Evolutionary conservation across 2,888 invertebrate genomes (phyloP).

Genomic region (Andrena minutula): DNA sequence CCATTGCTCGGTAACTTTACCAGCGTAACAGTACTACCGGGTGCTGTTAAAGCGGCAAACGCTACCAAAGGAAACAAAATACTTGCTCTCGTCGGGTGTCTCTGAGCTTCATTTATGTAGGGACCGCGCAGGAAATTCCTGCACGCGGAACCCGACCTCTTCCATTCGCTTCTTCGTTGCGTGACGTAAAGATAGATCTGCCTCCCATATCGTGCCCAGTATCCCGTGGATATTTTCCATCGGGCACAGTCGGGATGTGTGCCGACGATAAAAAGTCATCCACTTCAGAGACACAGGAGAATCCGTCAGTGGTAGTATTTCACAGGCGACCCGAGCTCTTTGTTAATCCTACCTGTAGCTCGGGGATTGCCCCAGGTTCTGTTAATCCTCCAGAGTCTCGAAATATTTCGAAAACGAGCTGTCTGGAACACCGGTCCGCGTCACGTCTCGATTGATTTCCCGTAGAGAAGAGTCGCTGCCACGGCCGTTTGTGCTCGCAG

Average conservation of each 20-base stretch:
- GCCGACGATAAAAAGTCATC: too few species aligned
- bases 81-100: conserved; percentile 37
- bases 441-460: conserved; percentile 46
- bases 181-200: neutral
- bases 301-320: neutral
- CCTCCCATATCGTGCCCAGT: neutral
- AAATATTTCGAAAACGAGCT: conserved; percentile 48
- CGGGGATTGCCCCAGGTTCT: conserved; percentile 14
- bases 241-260: too few species aligned
- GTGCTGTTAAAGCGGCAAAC: conserved; percentile 40
- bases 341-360: neutral
- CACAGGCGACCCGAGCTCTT: neutral
- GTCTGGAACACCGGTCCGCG: conserved; percentile 5
- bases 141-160: neutral
- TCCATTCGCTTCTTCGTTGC: neutral
- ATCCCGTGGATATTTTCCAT: neutral
- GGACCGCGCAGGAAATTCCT: conserved; percentile 10
- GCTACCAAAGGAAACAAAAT: conserved; percentile 50
- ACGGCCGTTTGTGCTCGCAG: conserved; percentile 14
- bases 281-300: neutral
- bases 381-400: conserved; percentile 12
- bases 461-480: neutral
- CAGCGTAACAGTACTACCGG: conserved; percentile 45
- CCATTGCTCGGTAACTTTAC: conserved; percentile 40
- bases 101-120: conserved; percentile 32